A percentile compares a stretch with the other conserved stretches of the same genome.
Conservation (phyloP, 2,888 invertebrate species). For the Athetis lepigone region DNA sequence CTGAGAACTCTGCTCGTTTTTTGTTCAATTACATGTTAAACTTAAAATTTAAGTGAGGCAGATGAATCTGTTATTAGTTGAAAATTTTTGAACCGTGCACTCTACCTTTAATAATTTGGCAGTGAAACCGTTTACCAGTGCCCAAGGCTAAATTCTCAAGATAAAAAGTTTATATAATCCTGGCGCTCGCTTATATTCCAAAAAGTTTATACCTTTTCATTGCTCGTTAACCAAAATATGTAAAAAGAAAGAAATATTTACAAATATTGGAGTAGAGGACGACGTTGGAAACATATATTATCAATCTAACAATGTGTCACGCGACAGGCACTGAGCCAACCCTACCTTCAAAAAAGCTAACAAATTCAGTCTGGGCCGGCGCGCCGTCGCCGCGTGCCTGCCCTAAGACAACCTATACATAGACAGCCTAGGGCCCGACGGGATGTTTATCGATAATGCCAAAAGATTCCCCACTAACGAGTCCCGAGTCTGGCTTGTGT, state of each 20-base stretch:
- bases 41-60: slow-evolving; percentile 17
- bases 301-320: neutral
- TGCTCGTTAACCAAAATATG: neutral
- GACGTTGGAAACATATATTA: neutral
- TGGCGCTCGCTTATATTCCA: slow-evolving; percentile 2
- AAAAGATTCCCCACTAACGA: slow-evolving; percentile 69
- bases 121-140: neutral
- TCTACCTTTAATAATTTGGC: neutral
- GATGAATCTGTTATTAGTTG: slow-evolving; percentile 5
- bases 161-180: neutral
- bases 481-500: slow-evolving; percentile 64
- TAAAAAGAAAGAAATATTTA: neutral
- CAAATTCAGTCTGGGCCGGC: slow-evolving; percentile 75
- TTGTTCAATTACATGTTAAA: slow-evolving; percentile 15
- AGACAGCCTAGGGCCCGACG: slow-evolving; percentile 82
- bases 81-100: neutral
- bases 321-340: slow-evolving; percentile 64
- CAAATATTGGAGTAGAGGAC: neutral
- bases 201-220: slow-evolving; percentile 3
- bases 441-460: slow-evolving; percentile 75
- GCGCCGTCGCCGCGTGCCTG: slow-evolving; percentile 83
- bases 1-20: neutral
- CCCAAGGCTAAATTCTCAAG: neutral
- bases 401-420: slow-evolving; percentile 87
- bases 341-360: slow-evolving; percentile 82